phyloP scores from a whole-genome alignment of 2,888 invertebrate species.

The Cephus runcator region DNA sequence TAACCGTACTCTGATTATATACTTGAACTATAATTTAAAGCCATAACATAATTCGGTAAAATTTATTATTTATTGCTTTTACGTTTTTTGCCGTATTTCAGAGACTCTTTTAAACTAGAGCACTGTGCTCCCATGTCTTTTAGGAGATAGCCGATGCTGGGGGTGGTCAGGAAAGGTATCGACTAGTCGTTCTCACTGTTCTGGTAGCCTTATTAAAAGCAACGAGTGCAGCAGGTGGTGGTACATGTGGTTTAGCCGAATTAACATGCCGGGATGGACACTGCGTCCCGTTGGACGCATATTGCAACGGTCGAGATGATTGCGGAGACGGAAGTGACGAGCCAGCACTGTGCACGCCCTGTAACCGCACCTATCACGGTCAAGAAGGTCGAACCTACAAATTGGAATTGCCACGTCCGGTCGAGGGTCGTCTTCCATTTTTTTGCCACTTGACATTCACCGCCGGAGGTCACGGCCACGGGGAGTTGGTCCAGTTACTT shows the following conservation, averaged over 20 bases:
- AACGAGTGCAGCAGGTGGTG: constrained; percentile 27
- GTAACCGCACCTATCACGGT: constrained; percentile 93
- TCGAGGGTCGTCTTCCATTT: constrained; percentile 83
- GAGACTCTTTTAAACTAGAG: not conserved
- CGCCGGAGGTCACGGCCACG: constrained; percentile 88
- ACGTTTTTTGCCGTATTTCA: not conserved
- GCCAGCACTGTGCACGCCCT: constrained; percentile 81
- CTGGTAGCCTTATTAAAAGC: constrained; percentile 29
- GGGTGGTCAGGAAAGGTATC: constrained; percentile 38
- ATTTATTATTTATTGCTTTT: not conserved
- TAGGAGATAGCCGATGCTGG: constrained; percentile 57
- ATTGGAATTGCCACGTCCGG: constrained; percentile 78
- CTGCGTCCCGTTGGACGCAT: constrained; percentile 86
- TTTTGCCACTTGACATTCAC: constrained; percentile 92
- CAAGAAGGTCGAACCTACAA: constrained; percentile 78
- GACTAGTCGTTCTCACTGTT: constrained; percentile 13
- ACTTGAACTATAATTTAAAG: not conserved
- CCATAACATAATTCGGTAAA: not conserved
- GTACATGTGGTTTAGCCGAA: constrained; percentile 80
- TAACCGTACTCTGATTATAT: not conserved
- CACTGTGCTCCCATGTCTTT: constrained; percentile 17
- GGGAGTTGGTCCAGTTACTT: constrained; percentile 89
- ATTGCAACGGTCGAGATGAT: constrained; percentile 86
- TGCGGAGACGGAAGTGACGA: constrained; percentile 90
- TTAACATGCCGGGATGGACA: constrained; percentile 78